These are phyloP conservation scores for Seira sanloemensis DNA, from an alignment of 2,888 invertebrate genomes.

Conservation along the genomic window DNA sequence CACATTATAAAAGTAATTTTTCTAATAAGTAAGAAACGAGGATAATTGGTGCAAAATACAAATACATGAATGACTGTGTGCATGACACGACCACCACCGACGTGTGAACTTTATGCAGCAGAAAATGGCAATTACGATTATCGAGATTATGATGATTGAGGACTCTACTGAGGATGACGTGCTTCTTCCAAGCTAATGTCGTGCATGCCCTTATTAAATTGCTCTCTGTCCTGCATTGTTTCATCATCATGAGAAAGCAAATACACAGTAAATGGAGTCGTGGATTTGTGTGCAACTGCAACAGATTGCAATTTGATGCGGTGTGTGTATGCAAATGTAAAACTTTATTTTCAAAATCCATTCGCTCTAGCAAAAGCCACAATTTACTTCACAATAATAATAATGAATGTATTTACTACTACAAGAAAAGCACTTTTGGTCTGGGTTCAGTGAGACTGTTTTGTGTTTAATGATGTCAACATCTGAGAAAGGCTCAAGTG, in stretches of 20 bases:
- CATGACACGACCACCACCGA: slow-evolving; percentile 8
- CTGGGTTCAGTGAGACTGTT: background rate
- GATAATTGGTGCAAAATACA: slow-evolving; percentile 1
- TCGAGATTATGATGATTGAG: slow-evolving; percentile 34
- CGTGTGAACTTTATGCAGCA: slow-evolving; percentile 39
- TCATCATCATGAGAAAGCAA: slow-evolving; percentile 11
- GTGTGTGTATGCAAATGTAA: background rate
- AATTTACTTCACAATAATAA: no score
- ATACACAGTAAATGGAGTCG: background rate
- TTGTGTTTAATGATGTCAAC: slow-evolving; percentile 59
- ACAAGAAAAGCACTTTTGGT: no score
- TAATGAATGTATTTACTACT: no score
- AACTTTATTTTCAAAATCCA: background rate
- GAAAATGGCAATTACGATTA: slow-evolving; percentile 40
- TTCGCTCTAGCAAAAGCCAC: background rate
- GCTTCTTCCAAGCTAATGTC: slow-evolving; percentile 6
- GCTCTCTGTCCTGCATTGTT: background rate
- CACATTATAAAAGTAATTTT: background rate
- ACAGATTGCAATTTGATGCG: background rate
- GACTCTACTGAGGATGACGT: slow-evolving; percentile 31
- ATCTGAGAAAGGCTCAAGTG: slow-evolving; percentile 43
- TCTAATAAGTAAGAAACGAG: background rate
- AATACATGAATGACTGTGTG: background rate
- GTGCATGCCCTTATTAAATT: slow-evolving; percentile 44
- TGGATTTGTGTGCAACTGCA: background rate